These are phyloP conservation scores for Eidolon dupreanum DNA, from an alignment of 2,797 vertebrate species.

Conservation along the genomic window DNA sequence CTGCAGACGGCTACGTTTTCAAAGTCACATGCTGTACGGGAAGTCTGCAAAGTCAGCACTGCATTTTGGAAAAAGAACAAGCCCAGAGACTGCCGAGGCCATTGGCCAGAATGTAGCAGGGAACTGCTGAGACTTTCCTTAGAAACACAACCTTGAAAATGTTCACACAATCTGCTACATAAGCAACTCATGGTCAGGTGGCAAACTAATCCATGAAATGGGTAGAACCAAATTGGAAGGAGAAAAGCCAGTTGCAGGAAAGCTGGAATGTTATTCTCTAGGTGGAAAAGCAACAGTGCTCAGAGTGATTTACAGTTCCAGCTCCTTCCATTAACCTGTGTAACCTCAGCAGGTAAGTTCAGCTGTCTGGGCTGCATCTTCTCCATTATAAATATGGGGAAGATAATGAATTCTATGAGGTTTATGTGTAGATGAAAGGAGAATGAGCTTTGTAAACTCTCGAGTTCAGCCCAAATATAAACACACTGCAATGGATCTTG, in stretches of 20 bases:
- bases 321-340: background rate
- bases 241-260: background rate
- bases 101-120: background rate
- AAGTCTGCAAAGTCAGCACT: background rate
- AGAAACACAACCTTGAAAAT: background rate
- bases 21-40: background rate
- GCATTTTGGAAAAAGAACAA: background rate
- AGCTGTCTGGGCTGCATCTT: background rate
- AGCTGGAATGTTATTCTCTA: background rate
- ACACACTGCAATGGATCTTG: background rate
- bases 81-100: background rate
- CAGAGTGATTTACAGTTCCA: background rate
- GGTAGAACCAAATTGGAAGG: background rate
- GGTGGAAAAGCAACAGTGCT: background rate
- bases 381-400: background rate
- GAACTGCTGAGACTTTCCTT: background rate
- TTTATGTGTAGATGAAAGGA: constrained; percentile 8
- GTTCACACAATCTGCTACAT: background rate
- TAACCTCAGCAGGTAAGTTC: background rate
- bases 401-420: background rate
- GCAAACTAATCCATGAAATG: background rate
- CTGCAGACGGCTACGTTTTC: background rate
- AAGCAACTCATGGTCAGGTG: background rate
- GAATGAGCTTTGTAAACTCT: constrained; percentile 13
- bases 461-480: background rate